phyloP scores from a whole-genome alignment of 92 coral and sea anemone species.

The Nematostella vectensis region DNA sequence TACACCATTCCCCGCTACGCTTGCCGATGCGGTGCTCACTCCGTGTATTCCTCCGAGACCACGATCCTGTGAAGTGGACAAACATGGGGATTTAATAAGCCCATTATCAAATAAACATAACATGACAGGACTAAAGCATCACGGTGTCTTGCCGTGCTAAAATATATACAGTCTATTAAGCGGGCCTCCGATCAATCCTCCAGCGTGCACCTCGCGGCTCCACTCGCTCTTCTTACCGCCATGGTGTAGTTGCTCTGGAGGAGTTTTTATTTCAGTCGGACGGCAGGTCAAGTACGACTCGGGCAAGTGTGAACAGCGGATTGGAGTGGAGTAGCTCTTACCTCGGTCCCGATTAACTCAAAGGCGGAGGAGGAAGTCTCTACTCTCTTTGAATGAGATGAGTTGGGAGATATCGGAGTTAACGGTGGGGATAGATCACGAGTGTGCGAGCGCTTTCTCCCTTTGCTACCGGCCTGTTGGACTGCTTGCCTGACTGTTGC shows the following conservation, averaged over 20 bases:
- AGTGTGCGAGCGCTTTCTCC: slow-evolving; percentile 70
- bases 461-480: slow-evolving; percentile 19
- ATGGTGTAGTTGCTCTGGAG: slow-evolving; percentile 8
- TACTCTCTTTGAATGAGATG: slow-evolving; percentile 79
- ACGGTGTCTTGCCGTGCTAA: slow-evolving; percentile 37
- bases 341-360: slow-evolving; percentile 89
- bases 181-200: neutral
- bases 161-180: slow-evolving; percentile 9
- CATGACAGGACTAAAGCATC: slow-evolving; percentile 44
- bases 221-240: slow-evolving; percentile 17
- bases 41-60: slow-evolving; percentile 89
- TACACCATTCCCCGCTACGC: slow-evolving; percentile 58
- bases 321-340: slow-evolving; percentile 49
- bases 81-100: slow-evolving; percentile 71
- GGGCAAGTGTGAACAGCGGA: slow-evolving; percentile 63
- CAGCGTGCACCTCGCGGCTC: neutral
- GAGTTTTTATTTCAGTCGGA: slow-evolving; percentile 23
- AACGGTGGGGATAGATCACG: slow-evolving; percentile 98
- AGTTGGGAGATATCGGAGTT: slow-evolving; percentile 95
- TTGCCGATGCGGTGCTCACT: slow-evolving; percentile 26
- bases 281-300: slow-evolving; percentile 56
- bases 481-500: slow-evolving; percentile 48
- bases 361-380: slow-evolving; percentile 91
- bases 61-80: slow-evolving; percentile 81
- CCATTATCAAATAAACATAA: slow-evolving; percentile 71